phyloP scores from a whole-genome alignment of 2,113 vertebrate species.

The Melierax canorus region DNA sequence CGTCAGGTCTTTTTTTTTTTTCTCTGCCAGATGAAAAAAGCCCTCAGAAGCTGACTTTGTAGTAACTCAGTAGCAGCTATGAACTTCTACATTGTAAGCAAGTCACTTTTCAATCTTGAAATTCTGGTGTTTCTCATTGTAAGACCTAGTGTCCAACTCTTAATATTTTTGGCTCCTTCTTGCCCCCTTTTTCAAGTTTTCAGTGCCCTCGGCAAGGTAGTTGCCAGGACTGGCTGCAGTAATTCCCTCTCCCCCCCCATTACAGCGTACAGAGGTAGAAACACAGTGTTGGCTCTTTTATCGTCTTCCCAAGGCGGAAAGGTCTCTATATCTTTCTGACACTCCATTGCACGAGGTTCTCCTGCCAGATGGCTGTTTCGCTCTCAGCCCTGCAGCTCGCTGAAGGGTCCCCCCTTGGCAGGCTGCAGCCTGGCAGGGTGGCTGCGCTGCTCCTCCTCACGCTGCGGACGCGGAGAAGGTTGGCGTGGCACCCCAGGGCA shows the following conservation, averaged over 20 bases:
- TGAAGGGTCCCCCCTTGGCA: neutral
- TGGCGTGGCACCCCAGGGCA: neutral
- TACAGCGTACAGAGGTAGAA: fast-evolving
- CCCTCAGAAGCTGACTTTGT: neutral
- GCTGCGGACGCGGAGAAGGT: fast-evolving
- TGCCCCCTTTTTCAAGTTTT: neutral
- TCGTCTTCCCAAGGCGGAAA: fast-evolving
- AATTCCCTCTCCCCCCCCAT: neutral
- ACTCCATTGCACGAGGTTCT: neutral
- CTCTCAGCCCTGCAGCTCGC: neutral
- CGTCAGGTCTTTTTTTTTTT: neutral
- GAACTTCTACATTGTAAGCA: neutral
- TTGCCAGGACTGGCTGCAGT: neutral
- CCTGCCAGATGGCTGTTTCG: fast-evolving
- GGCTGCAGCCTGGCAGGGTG: neutral
- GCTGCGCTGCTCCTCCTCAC: neutral
- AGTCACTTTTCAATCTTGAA: neutral
- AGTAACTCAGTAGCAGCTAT: neutral
- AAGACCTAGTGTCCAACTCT: neutral
- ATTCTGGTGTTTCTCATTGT: neutral
- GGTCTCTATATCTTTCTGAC: neutral
- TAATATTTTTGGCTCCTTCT: neutral
- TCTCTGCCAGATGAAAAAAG: neutral
- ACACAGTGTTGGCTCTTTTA: neutral
- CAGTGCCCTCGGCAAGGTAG: neutral